Percentiles rank a stretch among this genome's conserved stretches.
Conservation (phyloP, 2,888 invertebrate genomes). For the Automeris io region DNA sequence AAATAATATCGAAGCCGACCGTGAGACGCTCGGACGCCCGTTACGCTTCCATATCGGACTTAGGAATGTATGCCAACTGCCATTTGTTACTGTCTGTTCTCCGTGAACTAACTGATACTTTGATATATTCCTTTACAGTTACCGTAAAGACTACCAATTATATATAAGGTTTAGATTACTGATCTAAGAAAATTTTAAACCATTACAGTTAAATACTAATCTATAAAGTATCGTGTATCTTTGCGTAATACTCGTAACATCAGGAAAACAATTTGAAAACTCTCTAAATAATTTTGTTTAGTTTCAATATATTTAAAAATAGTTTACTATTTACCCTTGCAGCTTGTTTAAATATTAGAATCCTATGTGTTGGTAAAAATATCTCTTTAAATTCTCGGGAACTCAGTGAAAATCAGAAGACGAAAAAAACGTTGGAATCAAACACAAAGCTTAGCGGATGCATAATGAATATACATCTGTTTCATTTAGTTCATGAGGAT, state of each 20-base stretch:
- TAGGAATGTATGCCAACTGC: slow-evolving; percentile 67
- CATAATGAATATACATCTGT: slow-evolving; percentile 7
- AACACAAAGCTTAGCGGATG: not conserved
- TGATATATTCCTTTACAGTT: not conserved
- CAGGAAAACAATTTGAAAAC: too few relatives aligned
- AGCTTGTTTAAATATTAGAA: too few relatives aligned
- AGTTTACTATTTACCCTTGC: too few relatives aligned
- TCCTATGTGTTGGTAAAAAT: not conserved
- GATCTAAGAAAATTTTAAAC: too few relatives aligned
- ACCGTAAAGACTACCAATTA: too few relatives aligned
- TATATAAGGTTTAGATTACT: too few relatives aligned
- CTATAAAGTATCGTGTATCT: too few relatives aligned
- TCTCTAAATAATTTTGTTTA: too few relatives aligned
- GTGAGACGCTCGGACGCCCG: slow-evolving; percentile 50
- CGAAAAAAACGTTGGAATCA: slow-evolving; percentile 1
- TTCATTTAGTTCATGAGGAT: slow-evolving; percentile 33
- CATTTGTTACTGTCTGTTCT: slow-evolving; percentile 40
- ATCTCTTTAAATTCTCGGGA: not conserved
- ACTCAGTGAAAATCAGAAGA: not conserved
- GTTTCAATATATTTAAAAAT: too few relatives aligned
- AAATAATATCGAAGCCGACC: slow-evolving; percentile 44
- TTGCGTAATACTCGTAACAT: too few relatives aligned
- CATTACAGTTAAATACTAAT: too few relatives aligned
- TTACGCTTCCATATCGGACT: slow-evolving; percentile 59
- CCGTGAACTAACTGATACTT: slow-evolving; percentile 10